Evolutionary conservation across 2,797 vertebrate species (phyloP).

Genomic region (Otus scops): DNA sequence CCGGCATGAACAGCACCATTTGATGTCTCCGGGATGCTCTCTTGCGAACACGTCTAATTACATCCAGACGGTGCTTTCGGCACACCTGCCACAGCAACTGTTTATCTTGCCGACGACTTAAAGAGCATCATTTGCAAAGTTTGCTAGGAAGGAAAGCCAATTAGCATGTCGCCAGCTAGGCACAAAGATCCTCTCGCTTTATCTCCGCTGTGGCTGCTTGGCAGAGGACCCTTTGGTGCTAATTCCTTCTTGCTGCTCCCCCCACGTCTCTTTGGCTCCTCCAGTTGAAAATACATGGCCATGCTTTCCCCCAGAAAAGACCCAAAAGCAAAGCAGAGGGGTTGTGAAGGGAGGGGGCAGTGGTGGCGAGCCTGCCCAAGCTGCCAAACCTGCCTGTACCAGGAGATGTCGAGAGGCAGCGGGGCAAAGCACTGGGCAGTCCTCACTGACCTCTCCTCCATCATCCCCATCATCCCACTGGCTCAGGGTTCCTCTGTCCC

Average conservation of each 20-base stretch:
- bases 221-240: not conserved
- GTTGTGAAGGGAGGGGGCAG: not conserved
- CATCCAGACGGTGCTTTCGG: not conserved
- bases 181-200: not conserved
- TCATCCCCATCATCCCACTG: no score
- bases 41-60: not conserved
- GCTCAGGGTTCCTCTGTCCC: not conserved
- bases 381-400: not conserved
- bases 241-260: not conserved
- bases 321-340: not conserved
- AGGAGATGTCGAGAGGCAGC: not conserved
- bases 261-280: not conserved
- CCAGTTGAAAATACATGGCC: not conserved
- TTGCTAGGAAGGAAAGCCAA: not conserved
- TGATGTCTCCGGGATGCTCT: not conserved
- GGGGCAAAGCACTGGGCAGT: not conserved
- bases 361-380: not conserved
- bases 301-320: not conserved
- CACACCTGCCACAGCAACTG: conserved; percentile 45
- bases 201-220: not conserved
- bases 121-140: conserved; percentile 4
- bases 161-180: not conserved
- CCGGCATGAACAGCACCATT: not conserved
- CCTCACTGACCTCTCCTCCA: not conserved
- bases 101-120: not conserved